Base-by-base conservation (phyloP, 2,113 vertebrate genomes). In the Sapajus apella region DNA sequence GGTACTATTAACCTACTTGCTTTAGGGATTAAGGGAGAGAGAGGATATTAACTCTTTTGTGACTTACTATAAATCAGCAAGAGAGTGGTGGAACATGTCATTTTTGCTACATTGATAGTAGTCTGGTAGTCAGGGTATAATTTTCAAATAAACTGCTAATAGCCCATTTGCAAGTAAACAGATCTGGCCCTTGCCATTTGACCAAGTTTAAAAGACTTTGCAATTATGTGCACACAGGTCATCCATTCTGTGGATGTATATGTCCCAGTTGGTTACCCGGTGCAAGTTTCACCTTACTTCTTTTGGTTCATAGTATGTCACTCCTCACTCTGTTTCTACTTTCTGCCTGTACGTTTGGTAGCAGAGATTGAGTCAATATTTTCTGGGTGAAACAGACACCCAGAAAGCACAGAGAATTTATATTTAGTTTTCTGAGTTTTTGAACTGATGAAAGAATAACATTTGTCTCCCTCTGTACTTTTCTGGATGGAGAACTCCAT, bases 1-100 rank as follows among this genome's bases (percentile, higher is more conserved):
- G 72, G 45, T 66, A 91, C 72, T 96, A 97, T 75, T 96, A 96
- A 96, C 84, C 64, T 96, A 35, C 82, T 98, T 96, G 91, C 92
- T 87, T 87, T 96, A 72, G 84, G 66, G 81, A 88, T 95, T 91
- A 97, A 91, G 56, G 6, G 43, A 76, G 35, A 92, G 32, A 50
- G 25, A 58, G 2, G 81, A 43, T 12, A 50, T 96, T 97, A 96
- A 96, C 86, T 81, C 94, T 94, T 97, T 72, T 79, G 66, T 90
- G 75, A 77, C 58, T 79, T 50, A 90, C 0, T 76, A 11, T 76
- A 90, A 89, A 82, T 79, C 40, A 85, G 50, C 43, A 90, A 80
- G 85, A 94, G 17, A 95, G 32, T 66, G 64, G 18, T 73, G 66
- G 43, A 87, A 17, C 25, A 11, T 16, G 23, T 40, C 10, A 8